Conservation (phyloP, 1,140 invertebrate species). For the Scylla paramamosain region DNA sequence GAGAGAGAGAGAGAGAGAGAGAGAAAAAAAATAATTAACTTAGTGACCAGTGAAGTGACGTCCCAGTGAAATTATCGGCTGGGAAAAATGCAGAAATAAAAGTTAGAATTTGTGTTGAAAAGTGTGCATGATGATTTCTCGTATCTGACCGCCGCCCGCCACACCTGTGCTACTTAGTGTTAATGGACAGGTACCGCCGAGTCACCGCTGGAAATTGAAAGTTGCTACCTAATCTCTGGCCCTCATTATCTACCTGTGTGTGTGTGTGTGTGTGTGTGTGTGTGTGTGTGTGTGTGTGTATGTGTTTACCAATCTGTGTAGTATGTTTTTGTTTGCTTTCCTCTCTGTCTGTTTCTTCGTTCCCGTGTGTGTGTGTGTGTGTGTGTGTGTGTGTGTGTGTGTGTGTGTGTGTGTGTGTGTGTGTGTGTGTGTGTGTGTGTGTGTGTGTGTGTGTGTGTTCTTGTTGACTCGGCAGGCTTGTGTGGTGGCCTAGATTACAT, state of each 20-base stretch:
- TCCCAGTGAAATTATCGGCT: no score
- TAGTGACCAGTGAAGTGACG: no score
- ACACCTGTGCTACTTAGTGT: neutral
- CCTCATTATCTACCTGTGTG: neutral
- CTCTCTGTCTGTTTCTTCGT: neutral
- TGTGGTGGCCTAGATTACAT: neutral
- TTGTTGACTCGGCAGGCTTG: neutral
- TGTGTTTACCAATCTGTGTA: neutral
- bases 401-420: slow-evolving; percentile 20
- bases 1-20: no score
- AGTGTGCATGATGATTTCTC: no score
- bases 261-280: slow-evolving; percentile 20
- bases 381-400: slow-evolving; percentile 20
- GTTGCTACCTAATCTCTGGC: neutral
- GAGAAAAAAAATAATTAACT: no score
- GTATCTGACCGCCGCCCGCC: no score
- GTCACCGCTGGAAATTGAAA: neutral
- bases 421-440: slow-evolving; percentile 10
- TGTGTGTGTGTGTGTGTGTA: slow-evolving; percentile 11
- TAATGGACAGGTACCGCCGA: neutral
- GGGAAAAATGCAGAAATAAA: no score
- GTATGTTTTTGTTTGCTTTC: neutral
- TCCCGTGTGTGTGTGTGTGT: neutral
- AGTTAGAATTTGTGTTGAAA: no score
- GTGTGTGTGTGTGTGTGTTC: neutral